Evolutionary conservation across 2,113 vertebrate species (phyloP).

Genomic region (Phainopepla nitens): DNA sequence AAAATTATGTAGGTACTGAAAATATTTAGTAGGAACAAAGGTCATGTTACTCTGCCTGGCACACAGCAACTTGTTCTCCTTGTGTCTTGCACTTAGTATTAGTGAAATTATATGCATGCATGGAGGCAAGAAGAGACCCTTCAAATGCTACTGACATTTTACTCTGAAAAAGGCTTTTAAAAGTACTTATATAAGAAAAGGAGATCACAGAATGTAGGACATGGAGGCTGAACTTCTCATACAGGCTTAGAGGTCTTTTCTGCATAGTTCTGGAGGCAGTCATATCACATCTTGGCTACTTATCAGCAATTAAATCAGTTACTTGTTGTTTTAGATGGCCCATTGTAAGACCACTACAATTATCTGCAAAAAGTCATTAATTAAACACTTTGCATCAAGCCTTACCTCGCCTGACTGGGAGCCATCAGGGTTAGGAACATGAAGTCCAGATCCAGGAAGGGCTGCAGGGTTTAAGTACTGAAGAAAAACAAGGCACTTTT

Average conservation of each 20-base stretch:
- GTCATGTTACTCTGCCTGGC: conserved; percentile 48
- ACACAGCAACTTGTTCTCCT: background rate
- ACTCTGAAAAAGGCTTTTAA: background rate
- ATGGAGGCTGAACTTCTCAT: background rate
- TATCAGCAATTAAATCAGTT: background rate
- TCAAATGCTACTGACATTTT: background rate
- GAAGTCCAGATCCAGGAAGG: conserved; percentile 75
- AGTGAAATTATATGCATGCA: conserved; percentile 47
- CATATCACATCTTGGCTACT: background rate
- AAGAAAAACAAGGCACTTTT: background rate
- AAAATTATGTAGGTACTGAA: conserved; percentile 37
- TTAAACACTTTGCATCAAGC: background rate
- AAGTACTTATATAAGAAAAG: background rate
- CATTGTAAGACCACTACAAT: background rate
- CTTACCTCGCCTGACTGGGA: conserved; percentile 86
- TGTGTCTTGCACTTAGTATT: background rate
- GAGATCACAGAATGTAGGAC: background rate
- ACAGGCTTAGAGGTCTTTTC: background rate
- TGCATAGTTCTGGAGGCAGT: background rate
- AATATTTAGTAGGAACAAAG: conserved; percentile 53
- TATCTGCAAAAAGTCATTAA: background rate
- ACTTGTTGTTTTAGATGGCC: background rate
- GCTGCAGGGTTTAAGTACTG: conserved; percentile 78
- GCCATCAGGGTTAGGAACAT: conserved; percentile 62
- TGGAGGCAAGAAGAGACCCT: background rate